These are phyloP conservation scores for Perdita meconis DNA, from an alignment of 2,888 invertebrate species.

Conservation along the genomic window DNA sequence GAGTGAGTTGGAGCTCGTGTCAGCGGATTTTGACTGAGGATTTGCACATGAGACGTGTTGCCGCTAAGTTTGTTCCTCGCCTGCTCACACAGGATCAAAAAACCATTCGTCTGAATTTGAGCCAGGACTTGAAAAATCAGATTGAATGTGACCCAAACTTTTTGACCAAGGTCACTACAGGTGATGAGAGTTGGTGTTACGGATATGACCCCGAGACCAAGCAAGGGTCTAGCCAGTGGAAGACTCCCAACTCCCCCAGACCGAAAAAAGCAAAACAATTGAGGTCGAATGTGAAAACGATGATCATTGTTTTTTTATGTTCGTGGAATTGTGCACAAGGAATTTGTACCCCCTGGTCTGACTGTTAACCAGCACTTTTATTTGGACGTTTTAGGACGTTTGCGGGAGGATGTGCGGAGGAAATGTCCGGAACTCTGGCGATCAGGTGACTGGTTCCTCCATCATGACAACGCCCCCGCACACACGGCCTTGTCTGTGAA, in stretches of 20 bases:
- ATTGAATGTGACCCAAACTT: too few relatives aligned
- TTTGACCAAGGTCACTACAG: too few relatives aligned
- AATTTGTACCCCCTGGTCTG: not conserved
- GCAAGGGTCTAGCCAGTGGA: not conserved
- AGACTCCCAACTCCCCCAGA: not conserved
- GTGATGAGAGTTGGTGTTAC: not conserved
- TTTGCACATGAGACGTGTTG: too few relatives aligned
- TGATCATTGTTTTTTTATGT: not conserved
- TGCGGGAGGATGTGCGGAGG: not conserved
- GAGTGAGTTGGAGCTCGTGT: too few relatives aligned
- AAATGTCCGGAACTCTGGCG: conserved; percentile 1
- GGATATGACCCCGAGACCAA: not conserved
- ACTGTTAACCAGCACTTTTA: not conserved
- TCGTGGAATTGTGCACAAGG: not conserved
- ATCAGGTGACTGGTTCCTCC: not conserved
- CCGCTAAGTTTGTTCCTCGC: too few relatives aligned
- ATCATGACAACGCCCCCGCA: conserved; percentile 1
- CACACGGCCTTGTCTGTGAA: not conserved
- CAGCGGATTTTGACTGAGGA: too few relatives aligned
- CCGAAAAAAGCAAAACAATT: not conserved
- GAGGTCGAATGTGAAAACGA: not conserved
- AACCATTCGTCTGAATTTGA: too few relatives aligned
- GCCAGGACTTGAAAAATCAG: too few relatives aligned
- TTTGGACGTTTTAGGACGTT: not conserved
- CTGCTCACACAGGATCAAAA: too few relatives aligned